Conservation (phyloP, 2,113 vertebrate genomes). For the Phoenicopterus ruber region DNA sequence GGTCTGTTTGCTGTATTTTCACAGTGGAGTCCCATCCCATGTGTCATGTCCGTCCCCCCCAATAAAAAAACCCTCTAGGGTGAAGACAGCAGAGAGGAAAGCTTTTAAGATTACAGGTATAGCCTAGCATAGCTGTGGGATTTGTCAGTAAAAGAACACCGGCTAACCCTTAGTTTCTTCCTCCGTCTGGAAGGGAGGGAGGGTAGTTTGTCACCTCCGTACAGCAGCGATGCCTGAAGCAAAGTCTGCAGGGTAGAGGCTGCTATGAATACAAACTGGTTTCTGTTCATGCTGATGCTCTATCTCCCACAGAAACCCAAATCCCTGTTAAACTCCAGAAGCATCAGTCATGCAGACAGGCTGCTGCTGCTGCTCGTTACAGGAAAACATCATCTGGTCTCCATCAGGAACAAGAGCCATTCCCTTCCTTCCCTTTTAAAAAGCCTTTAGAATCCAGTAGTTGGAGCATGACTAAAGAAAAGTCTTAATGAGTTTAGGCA, state of each 20-base stretch:
- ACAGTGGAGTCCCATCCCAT: too few species aligned
- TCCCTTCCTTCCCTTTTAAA: not conserved
- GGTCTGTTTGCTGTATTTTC: not conserved
- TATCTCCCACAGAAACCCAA: not conserved
- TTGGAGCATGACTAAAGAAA: not conserved
- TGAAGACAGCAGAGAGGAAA: not conserved
- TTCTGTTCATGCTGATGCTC: not conserved
- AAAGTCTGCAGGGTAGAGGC: not conserved
- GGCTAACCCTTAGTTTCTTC: not conserved
- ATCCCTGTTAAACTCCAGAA: not conserved
- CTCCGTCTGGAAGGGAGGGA: not conserved
- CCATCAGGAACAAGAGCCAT: not conserved
- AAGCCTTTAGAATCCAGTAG: not conserved
- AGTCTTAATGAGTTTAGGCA: not conserved
- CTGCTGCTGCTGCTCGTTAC: not conserved
- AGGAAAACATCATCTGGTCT: not conserved
- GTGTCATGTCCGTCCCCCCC: too few species aligned
- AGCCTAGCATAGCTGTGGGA: not conserved
- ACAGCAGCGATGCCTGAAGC: not conserved
- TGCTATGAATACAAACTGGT: not conserved
- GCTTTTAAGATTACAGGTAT: rapidly evolving
- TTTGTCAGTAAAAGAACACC: not conserved
- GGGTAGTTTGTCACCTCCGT: not conserved
- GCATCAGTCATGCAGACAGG: not conserved
- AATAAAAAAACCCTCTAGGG: too few species aligned